phyloP scores from a whole-genome alignment of 2,113 vertebrate genomes.

The Podocnemis expansa region DNA sequence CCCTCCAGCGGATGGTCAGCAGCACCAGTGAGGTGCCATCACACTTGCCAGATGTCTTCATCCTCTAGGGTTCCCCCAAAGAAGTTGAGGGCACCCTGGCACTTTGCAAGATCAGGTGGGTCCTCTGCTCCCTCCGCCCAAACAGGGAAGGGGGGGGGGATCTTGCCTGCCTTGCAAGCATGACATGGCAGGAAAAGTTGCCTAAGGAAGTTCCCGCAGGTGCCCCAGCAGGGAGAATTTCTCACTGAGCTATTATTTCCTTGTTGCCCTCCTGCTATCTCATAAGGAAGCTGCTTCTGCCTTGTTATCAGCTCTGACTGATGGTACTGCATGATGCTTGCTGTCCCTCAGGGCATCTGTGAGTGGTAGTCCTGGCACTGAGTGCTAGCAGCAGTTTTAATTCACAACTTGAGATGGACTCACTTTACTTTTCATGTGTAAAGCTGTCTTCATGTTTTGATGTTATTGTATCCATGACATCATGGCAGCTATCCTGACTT shows the following conservation, averaged over 20 bases:
- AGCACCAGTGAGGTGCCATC: not conserved
- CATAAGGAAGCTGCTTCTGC: fast-evolving
- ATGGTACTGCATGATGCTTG: fast-evolving
- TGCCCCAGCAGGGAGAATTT: not conserved
- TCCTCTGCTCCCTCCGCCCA: not conserved
- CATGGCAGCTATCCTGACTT: fast-evolving
- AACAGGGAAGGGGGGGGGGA: fast-evolving
- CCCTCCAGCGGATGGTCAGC: not conserved
- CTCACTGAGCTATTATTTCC: not conserved
- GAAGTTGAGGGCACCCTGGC: fast-evolving
- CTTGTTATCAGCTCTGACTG: not conserved
- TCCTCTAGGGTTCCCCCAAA: not conserved
- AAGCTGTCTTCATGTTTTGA: fast-evolving
- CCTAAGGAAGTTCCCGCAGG: not conserved
- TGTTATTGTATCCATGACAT: not conserved
- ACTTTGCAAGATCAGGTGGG: fast-evolving
- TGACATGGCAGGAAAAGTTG: not conserved
- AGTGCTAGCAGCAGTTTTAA: fast-evolving
- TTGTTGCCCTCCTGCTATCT: not conserved
- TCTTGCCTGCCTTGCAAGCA: not conserved
- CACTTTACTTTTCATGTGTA: fast-evolving
- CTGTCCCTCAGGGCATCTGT: not conserved
- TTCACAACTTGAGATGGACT: not conserved
- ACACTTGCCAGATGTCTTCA: fast-evolving
- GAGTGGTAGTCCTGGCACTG: fast-evolving